Evolutionary conservation across 2,797 vertebrate genomes (phyloP).

Genomic region (Poecilia velifera): DNA sequence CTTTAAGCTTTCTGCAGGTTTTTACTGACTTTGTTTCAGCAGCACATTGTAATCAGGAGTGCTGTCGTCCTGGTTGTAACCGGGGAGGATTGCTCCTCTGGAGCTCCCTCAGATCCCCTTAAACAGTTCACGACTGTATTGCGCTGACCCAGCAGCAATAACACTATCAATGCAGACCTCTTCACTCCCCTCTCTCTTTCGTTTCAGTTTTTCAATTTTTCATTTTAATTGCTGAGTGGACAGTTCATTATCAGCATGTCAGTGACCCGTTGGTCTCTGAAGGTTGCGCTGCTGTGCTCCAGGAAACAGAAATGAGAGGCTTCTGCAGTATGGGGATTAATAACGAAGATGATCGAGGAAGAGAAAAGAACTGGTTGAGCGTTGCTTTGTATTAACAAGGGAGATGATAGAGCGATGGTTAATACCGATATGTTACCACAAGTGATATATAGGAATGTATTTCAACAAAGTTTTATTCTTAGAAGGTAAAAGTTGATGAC

Average conservation of each 20-base stretch:
- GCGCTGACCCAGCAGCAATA: constrained; percentile 65
- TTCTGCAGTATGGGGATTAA: constrained; percentile 51
- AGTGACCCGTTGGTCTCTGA: constrained; percentile 78
- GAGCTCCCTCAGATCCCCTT: constrained; percentile 40
- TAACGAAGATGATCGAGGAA: constrained; percentile 19
- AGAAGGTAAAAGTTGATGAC: constrained; percentile 23
- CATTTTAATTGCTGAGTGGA: constrained; percentile 82
- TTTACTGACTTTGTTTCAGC: neutral
- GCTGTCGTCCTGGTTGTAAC: constrained; percentile 13
- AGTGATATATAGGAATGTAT: neutral
- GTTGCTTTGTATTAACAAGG: neutral
- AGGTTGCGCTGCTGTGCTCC: constrained; percentile 73
- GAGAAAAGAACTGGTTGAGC: neutral
- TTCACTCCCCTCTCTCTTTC: constrained; percentile 26
- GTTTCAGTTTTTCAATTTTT: constrained; percentile 75
- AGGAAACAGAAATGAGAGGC: constrained; percentile 64
- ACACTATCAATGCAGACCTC: constrained; percentile 46
- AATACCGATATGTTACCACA: neutral
- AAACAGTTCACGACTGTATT: constrained; percentile 45
- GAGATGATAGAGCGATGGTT: neutral
- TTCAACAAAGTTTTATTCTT: neutral
- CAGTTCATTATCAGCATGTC: constrained; percentile 81
- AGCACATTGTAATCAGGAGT: constrained; percentile 40
- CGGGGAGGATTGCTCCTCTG: constrained; percentile 20
- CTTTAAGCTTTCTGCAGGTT: neutral